Base-by-base conservation (phyloP, 2,888 invertebrate species). In the Coenonympha glycerion region DNA sequence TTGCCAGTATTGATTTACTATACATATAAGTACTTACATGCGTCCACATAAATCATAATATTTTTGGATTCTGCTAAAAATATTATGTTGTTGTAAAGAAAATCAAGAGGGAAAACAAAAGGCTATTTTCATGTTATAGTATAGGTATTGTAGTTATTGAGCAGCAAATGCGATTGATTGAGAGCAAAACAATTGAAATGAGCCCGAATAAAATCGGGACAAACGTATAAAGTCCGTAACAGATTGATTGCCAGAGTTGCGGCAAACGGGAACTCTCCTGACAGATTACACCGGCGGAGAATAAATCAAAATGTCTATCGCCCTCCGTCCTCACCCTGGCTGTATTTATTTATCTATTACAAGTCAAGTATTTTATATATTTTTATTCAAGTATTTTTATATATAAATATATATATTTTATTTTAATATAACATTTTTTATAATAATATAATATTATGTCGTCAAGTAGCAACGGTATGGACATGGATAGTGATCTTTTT, bases 251-350 rank as follows among this genome's bases (percentile, higher is more conserved):
- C 52, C 39, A 36, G 40, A 53, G 49, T 57, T 57, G 61, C 54
- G 63, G 62, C 49, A 55, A 60, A 49, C 55, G 53, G 56, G 61
- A 59, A 65, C 64, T 65, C 63, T 60, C 56, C 57, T 63, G 66
- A 68, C 66, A 64, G 66, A 69, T 68, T 64, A 68, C 63, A 62
- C 55, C 51, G 50, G 56, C 46, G 30, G 48, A 57, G 63, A 60
- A 69, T 67, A 69, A 69, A 70, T 69, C 67, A 70, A 67, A 65
- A 64, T 58, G 63, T 62, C 64, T 64, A 55, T 61, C 59, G 56
- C 58, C 58, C 52, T 21, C 26, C n/a, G n/a, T n/a, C n/a, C 44
- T 33, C 41, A 28, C 18, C 18, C 26, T 13, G 19, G 26, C 36
- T 36, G 40, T 49, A 34, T 40, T 40, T 47, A 46, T 46, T 24